Base-by-base conservation (phyloP, 1,140 invertebrate genomes). In the Solenopsis invicta region DNA sequence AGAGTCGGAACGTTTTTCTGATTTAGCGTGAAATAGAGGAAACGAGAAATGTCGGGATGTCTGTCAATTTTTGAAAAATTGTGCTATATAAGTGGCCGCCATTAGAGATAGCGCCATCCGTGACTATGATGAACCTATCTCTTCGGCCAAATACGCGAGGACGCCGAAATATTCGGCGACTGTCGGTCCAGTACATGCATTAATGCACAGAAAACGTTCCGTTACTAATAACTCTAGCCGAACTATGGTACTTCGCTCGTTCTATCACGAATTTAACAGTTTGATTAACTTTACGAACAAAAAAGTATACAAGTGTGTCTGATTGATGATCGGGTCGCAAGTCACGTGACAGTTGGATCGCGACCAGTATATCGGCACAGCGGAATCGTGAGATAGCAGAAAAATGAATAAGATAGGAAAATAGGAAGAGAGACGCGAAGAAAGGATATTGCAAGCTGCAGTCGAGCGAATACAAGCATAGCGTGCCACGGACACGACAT, bases 41-140 rank as follows among this genome's bases (percentile, higher is more conserved):
- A 29, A 54, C 10, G 21, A 24, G 50, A n/a, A 16, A n/a, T 21
- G n/a, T 24, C 34, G n/a, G 48, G 18, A 37, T 56, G 48, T 69
- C 29, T 21, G 64, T 84, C 69, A 84, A 48, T 50, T 84, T 84
- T 61, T 50, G 54, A 74, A 75, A 84, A 84, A 74, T 84, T 61
- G 69, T 54, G 8, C 37, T 5, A 56, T 56, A n/a, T 67, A 67
- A 67, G 62, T 21, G 41, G 69, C 13, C 41, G 18, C 67, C 37
- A 82, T 82, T 82, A 59, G 52, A 82, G 67, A 48, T 16, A 21
- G 18, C 71, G 61, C 21, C 29, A 61, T 34, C 37, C 54, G 52
- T 37, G 21, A 48, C 66, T 52, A 45, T 24, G 18, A 24, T 41
- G 41, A 21, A 61, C 54, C 34, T 61, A 12, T 24, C 18, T 84